Percentiles rank a stretch among this genome's conserved stretches.
Evolutionary conservation across 2,888 invertebrate genomes (phyloP).

Genomic region (Erebia aethiops): DNA sequence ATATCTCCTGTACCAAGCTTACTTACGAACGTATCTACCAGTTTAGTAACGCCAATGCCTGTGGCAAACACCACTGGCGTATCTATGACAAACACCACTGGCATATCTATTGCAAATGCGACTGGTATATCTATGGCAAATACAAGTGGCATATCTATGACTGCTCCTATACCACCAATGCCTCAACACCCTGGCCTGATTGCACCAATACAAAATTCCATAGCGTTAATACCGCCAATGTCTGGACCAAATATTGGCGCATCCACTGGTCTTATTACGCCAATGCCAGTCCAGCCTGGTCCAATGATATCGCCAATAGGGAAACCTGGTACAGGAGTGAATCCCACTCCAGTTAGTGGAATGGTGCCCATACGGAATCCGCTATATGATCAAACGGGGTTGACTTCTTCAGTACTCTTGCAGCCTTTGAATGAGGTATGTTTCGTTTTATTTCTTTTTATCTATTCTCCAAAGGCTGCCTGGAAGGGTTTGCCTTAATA

Average conservation of each 20-base stretch:
- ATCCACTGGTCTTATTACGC: not conserved
- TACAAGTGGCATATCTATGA: not conserved
- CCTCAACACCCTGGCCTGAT: not conserved
- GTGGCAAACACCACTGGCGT: too few species aligned
- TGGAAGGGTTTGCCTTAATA: too few species aligned
- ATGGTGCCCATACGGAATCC: constrained; percentile 74
- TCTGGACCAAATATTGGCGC: not conserved
- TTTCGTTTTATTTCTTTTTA: not conserved
- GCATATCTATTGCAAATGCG: not conserved
- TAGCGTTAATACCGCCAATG: too few species aligned
- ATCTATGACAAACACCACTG: not conserved
- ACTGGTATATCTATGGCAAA: not conserved
- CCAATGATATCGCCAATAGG: constrained; percentile 17
- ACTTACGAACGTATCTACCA: not conserved
- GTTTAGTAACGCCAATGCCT: not conserved
- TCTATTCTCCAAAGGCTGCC: too few species aligned
- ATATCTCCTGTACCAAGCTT: constrained; percentile 57
- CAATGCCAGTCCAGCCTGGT: constrained; percentile 17
- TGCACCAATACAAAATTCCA: not conserved
- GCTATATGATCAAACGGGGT: constrained; percentile 68
- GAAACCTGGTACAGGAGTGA: constrained; percentile 14
- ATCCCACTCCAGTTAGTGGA: constrained; percentile 51
- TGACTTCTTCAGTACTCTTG: constrained; percentile 70
- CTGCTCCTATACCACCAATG: not conserved
- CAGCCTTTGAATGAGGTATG: constrained; percentile 75